Conservation (phyloP, 2,888 invertebrate species). For the Lasius fuliginosus region DNA sequence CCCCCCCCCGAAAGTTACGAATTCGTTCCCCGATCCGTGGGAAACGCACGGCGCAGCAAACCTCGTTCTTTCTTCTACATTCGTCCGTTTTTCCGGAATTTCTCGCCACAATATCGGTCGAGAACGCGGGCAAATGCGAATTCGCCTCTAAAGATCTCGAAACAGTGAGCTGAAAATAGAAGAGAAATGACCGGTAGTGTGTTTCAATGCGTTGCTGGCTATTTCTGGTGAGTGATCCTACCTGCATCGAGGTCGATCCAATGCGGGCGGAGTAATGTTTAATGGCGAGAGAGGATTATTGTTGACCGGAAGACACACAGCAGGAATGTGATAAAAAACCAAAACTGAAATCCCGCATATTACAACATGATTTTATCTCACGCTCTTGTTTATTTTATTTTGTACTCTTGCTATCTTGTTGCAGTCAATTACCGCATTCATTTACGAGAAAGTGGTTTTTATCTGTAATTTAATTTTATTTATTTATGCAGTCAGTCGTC, state of each 20-base stretch:
- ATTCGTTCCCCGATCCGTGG: conserved; percentile 52
- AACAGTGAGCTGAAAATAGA: conserved; percentile 25
- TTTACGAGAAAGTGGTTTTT: conserved; percentile 28
- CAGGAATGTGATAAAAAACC: conserved; percentile 7
- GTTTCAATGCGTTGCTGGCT: not conserved
- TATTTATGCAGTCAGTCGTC: conserved; percentile 36
- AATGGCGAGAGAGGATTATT: conserved; percentile 5
- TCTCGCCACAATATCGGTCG: conserved; percentile 8
- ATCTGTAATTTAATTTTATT: conserved; percentile 48
- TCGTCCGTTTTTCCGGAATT: conserved; percentile 39
- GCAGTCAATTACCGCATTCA: not conserved
- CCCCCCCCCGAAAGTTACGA: conserved; percentile 70
- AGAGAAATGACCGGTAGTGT: conserved; percentile 1
- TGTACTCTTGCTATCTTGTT: conserved; percentile 2
- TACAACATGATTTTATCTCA: conserved; percentile 14
- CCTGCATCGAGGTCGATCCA: not conserved
- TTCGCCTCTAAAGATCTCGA: conserved; percentile 34
- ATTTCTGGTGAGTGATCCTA: conserved; percentile 5
- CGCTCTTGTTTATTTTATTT: conserved; percentile 17
- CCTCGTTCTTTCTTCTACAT: not conserved
- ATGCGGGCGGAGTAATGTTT: conserved; percentile 8
- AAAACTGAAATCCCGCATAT: conserved; percentile 5
- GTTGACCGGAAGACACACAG: conserved; percentile 2
- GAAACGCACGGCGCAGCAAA: not conserved
- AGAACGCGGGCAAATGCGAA: conserved; percentile 35